These are phyloP conservation scores for Hiodon tergisus DNA, from an alignment of 2,113 vertebrate genomes.

Conservation along the genomic window DNA sequence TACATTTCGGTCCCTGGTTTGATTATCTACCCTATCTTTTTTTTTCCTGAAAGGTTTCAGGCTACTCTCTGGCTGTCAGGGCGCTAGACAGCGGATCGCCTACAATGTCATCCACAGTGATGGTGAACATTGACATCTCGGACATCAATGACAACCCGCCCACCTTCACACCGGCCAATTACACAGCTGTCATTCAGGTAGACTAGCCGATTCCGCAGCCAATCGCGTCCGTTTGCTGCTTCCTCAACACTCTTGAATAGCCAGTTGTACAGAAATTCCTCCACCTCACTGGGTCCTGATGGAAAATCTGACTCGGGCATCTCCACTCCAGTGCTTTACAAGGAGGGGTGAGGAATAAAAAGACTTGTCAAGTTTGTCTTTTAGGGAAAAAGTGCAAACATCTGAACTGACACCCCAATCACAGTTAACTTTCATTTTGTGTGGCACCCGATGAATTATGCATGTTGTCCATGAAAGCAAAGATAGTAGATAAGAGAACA, in stretches of 20 bases:
- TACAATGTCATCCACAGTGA: conserved; percentile 80
- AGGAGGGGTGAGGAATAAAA: not conserved
- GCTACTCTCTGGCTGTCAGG: conserved; percentile 79
- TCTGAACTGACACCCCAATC: not conserved
- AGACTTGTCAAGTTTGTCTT: not conserved
- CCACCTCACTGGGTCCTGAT: too few species aligned
- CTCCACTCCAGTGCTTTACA: too few species aligned
- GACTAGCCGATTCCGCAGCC: conserved; percentile 12
- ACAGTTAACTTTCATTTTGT: not conserved
- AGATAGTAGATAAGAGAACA: not conserved
- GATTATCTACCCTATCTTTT: not conserved
- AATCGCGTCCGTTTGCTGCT: not conserved
- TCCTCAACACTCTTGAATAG: not conserved
- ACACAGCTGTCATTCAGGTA: conserved; percentile 90
- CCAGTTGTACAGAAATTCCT: too few species aligned
- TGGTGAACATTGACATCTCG: conserved; percentile 85
- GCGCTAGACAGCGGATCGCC: conserved; percentile 81
- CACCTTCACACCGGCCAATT: conserved; percentile 82
- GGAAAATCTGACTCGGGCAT: too few species aligned
- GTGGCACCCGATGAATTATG: not conserved
- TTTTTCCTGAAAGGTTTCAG: conserved; percentile 69
- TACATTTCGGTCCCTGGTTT: not conserved
- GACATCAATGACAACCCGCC: conserved; percentile 95
- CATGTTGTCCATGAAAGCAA: not conserved
- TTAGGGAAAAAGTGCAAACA: not conserved